A percentile compares a stretch with the other conserved stretches of the same genome.
phyloP scores from a whole-genome alignment of 1,140 invertebrate species.

The Chelonus insularis region DNA sequence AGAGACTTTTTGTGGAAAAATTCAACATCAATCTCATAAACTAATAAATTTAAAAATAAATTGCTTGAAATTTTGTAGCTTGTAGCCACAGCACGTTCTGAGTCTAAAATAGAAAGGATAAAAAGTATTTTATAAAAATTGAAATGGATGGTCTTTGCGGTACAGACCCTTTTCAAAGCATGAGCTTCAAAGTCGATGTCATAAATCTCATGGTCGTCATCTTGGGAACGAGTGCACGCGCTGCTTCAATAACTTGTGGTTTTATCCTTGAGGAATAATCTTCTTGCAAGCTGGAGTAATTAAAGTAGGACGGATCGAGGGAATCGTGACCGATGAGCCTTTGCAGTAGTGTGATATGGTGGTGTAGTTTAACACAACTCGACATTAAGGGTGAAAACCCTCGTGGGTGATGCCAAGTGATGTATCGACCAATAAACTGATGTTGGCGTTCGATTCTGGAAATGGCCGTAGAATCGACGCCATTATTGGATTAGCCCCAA shows the following conservation, averaged over 20 bases:
- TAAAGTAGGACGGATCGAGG: constrained; percentile 29
- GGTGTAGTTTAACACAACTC: constrained; percentile 12
- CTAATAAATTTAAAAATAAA: constrained; percentile 13
- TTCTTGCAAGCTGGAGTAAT: constrained; percentile 24
- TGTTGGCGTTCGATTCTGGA: constrained; percentile 52
- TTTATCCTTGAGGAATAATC: constrained; percentile 22
- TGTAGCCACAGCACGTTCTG: background rate
- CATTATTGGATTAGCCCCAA: constrained; percentile 47
- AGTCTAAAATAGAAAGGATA: background rate
- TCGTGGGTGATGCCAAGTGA: constrained; percentile 42
- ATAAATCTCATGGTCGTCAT: constrained; percentile 29
- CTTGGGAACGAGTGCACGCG: constrained; percentile 13
- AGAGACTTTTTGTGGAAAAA: no score
- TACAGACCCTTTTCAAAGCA: background rate
- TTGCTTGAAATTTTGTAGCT: background rate
- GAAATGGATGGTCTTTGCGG: constrained; percentile 6
- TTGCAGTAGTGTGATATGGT: constrained; percentile 15
- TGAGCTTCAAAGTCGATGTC: constrained; percentile 12
- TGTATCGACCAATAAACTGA: constrained; percentile 58
- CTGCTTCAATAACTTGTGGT: constrained; percentile 33
- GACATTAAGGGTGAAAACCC: constrained; percentile 23
- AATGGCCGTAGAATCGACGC: constrained; percentile 51
- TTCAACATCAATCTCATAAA: constrained; percentile 3
- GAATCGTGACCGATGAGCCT: constrained; percentile 16
- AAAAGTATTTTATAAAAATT: constrained; percentile 27